Evolutionary conservation across 2,113 vertebrate species (phyloP), one percentile per base, ranked within the genome.

Genomic region (Eurypyga helias): DNA sequence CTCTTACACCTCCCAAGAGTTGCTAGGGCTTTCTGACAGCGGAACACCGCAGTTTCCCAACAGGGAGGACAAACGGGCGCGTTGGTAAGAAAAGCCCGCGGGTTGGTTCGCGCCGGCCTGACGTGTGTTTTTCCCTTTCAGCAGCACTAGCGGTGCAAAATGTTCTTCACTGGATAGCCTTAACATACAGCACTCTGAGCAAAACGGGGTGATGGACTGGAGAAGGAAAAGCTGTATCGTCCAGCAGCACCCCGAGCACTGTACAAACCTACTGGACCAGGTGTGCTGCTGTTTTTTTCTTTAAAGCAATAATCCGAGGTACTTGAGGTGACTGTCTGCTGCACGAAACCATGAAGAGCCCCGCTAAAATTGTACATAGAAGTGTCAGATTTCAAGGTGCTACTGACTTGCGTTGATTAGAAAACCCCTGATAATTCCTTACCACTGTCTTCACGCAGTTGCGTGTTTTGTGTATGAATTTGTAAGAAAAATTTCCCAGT

Each of bases 181-280:
- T 91, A 95, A 97, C 60, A 51, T 97, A 65, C 97, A 96, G 52
- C 98, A 97, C 60, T 93, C 97, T 5, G 99, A 99, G 66, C 98
- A 98, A 88, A 99, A 99, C 34, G 98, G 99, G 70, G 83, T 98
- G 1, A 52, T 98, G 89, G 99, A 99, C 72, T 99, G 99, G 98
- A 98, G 98, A 95, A 99, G 98, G 90, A 99, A 98, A 82, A 94
- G 93, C 97, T 98, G 97, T 43, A 8, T 94, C 4, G 51, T 96
- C 45, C 98, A 98, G 87, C 98, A 96, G 72, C 97, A 95, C 87
- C 97, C 97, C 60, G 98, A 99, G 64, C 97, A 97, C 69, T 98
- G 98, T 89, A 93, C 87, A 84, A 95, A 93, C 55, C 87, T 97
- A n/a, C 94, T 97, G 64, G 98, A 99, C 58, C 98, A 99, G 98